These are phyloP conservation scores for Drosophila ercepeae DNA, from an alignment of 1,140 invertebrate species.

Conservation along the genomic window DNA sequence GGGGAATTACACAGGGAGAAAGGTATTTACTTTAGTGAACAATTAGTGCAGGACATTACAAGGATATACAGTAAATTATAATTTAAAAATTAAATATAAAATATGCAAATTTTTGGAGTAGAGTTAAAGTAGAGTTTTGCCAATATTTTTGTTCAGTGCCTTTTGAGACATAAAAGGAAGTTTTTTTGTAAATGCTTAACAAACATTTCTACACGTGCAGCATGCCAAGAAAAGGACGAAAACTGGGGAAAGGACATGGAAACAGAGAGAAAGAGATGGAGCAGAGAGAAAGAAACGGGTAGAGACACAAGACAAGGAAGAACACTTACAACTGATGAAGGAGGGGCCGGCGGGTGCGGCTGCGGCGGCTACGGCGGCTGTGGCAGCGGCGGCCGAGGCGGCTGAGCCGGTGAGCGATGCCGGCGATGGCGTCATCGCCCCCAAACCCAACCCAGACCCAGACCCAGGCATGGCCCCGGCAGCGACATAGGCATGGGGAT, in stretches of 20 bases:
- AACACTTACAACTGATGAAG: constrained; percentile 82
- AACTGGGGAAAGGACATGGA: neutral
- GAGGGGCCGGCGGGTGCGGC: constrained; percentile 50
- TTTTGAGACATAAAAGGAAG: constrained; percentile 12
- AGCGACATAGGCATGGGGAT: neutral
- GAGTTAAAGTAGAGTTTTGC: too few species aligned
- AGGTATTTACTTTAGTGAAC: neutral
- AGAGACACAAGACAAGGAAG: constrained; percentile 33
- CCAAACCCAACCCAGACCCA: neutral
- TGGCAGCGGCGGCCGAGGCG: constrained; percentile 36
- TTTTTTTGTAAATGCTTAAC: constrained; percentile 12
- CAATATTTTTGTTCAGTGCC: constrained; percentile 23
- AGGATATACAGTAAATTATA: too few species aligned
- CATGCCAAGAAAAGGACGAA: constrained; percentile 40
- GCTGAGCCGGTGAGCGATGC: constrained; percentile 44
- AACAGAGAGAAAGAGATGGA: neutral
- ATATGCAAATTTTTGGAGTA: too few species aligned
- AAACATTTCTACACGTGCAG: constrained; percentile 46
- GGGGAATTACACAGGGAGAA: neutral
- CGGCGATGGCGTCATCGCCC: constrained; percentile 35
- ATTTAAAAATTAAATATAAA: too few species aligned
- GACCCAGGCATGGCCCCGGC: neutral
- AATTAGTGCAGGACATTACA: too few species aligned
- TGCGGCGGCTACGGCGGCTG: constrained; percentile 27
- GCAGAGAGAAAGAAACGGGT: constrained; percentile 13